Evolutionary conservation across 2,113 vertebrate species (phyloP).

Genomic region (Panurus biarmicus): DNA sequence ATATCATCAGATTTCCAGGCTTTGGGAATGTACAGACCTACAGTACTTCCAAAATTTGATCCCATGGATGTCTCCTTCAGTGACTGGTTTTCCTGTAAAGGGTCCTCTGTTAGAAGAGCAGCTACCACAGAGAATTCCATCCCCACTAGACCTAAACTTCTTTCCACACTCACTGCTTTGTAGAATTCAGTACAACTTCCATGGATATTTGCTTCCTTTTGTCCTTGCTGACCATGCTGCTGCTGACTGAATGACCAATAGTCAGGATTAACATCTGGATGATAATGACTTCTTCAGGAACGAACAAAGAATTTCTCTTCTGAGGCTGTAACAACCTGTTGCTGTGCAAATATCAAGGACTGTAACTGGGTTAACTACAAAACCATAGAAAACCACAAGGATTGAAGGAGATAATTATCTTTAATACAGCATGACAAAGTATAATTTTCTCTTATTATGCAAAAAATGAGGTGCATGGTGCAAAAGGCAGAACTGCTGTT

Average conservation of each 20-base stretch:
- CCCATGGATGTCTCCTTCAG: not conserved
- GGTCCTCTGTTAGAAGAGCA: not conserved
- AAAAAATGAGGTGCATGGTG: not conserved
- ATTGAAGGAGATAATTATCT: not conserved
- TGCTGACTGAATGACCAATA: not conserved
- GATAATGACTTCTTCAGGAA: not conserved
- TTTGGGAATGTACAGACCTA: not conserved
- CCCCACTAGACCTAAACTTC: not conserved
- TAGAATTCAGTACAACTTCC: not conserved
- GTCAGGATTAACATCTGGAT: not conserved
- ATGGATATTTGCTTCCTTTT: not conserved
- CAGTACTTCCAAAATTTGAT: not conserved
- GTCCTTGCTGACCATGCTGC: not conserved
- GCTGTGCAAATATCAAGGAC: not conserved
- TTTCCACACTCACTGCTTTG: not conserved
- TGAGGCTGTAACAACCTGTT: not conserved
- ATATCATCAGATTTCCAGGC: not conserved
- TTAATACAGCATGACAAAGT: slow-evolving; percentile 9
- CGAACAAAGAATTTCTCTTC: not conserved
- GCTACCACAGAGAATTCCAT: not conserved
- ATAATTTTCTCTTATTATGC: slow-evolving; percentile 3
- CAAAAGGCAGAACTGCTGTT: not conserved
- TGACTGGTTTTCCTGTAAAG: not conserved
- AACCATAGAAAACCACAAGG: not conserved
- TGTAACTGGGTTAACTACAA: not conserved